Base-by-base conservation (phyloP, 2,888 invertebrate species). In the Caenorhabditis zanzibari region DNA sequence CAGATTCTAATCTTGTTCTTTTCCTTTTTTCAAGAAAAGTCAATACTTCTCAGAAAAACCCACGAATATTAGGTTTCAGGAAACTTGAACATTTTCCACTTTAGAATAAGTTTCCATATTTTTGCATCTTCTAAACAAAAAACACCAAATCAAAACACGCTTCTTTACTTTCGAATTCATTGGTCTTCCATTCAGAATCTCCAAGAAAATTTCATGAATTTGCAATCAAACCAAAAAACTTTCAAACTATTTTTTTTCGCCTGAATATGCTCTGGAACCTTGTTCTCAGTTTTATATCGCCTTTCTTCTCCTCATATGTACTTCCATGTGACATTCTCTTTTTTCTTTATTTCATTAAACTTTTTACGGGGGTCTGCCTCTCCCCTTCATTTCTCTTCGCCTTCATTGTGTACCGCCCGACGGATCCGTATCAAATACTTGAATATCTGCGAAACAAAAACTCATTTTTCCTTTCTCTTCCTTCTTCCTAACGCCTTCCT, bases 381-480 rank as follows among this genome's bases (percentile, higher is more conserved):
- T 16, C 16, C 61, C 19, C n/a, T 32, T 28, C 28, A 19, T n/a
- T 32, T 24, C 26, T n/a, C 38, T 41, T 44, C n/a, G n/a, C 47
- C 19, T 68, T 22, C 49, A 35, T 44, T 71, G 47, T 64, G 26
- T 41, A 12, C 52, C 49, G 10, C 47, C 26, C 1, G 22, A 4
- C 32, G 24, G n/a, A 49, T 47, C 28, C 38, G 49, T 73, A 73
- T 73, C 73, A 73, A 73, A 66, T 47, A 38, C 63, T 63, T 22
- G 47, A 63, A 73, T 73, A 73, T 61, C 73, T 74, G 52, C 54
- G 74, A 74, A 74, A 74, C 56, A 66, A 66, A 75, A 66, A 58
- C 73, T 75, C 69, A 26, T 71, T 38, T 61, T 58, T 58, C 47
- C 38, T 41, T 26, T 54, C 26, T n/a, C 26, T 38, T n/a, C 38